Conservation (phyloP, 2,888 invertebrate genomes). For the Drosophila maculinotata region DNA sequence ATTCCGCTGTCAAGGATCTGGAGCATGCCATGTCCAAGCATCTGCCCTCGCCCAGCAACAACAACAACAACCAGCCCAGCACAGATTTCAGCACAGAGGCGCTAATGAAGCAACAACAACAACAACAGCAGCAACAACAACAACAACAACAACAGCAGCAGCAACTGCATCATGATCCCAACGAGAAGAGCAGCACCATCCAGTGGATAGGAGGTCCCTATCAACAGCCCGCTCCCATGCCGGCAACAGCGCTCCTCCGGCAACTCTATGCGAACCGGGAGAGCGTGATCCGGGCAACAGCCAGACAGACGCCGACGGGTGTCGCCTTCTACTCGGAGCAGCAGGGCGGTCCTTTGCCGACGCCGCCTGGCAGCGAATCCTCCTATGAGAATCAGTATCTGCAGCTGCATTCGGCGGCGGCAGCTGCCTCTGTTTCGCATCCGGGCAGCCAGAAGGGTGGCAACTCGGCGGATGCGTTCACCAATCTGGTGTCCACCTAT, state of each 20-base stretch:
- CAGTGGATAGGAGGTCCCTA: slow-evolving; percentile 96
- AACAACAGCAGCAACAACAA: slow-evolving; percentile 91
- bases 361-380: slow-evolving; percentile 95
- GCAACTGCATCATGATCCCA: slow-evolving; percentile 86
- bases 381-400: slow-evolving; percentile 89
- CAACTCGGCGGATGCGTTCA: slow-evolving; percentile 86
- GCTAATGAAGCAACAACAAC: slow-evolving; percentile 91
- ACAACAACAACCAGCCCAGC: slow-evolving; percentile 85
- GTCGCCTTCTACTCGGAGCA: slow-evolving; percentile 85
- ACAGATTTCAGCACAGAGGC: slow-evolving; percentile 96
- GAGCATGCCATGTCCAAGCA: slow-evolving; percentile 99
- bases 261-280: slow-evolving; percentile 97
- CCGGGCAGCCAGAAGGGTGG: slow-evolving; percentile 85
- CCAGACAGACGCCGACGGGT: slow-evolving; percentile 83
- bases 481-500: slow-evolving; percentile 87
- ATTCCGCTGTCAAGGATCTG: slow-evolving; percentile 89
- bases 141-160: slow-evolving; percentile 85
- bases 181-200: slow-evolving; percentile 89
- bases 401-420: slow-evolving; percentile 84
- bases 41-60: slow-evolving; percentile 88
- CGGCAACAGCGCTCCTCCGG: slow-evolving; percentile 94
- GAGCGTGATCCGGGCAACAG: slow-evolving; percentile 97
- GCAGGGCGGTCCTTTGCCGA: slow-evolving; percentile 90
- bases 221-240: slow-evolving; percentile 87
- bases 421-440: slow-evolving; percentile 60